Percentiles rank a stretch among this genome's conserved stretches.
Conservation (phyloP, 2,888 invertebrate species). For the Blomia tropicalis region DNA sequence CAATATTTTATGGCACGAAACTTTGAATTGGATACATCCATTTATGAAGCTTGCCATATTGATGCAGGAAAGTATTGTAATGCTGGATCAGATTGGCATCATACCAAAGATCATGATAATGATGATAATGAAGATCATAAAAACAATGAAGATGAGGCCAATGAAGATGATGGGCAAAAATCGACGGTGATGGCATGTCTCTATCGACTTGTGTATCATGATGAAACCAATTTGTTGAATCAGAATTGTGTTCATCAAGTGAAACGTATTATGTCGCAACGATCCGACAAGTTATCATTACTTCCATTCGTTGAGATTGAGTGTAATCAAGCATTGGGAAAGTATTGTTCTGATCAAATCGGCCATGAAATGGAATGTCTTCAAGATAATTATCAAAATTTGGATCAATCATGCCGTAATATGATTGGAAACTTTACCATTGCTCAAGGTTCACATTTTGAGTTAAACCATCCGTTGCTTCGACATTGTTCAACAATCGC, state of each 20-base stretch:
- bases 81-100: constrained; percentile 59
- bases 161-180: constrained; percentile 58
- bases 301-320: constrained; percentile 82
- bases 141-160: no score
- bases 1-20: constrained; percentile 93
- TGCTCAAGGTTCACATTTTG: constrained; percentile 67
- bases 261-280: constrained; percentile 73
- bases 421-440: constrained; percentile 70
- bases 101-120: constrained; percentile 44
- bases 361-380: constrained; percentile 67
- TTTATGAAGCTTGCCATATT: constrained; percentile 69
- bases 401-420: constrained; percentile 46
- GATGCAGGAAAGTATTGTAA: constrained; percentile 70
- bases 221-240: constrained; percentile 33
- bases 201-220: constrained; percentile 46
- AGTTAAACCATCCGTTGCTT: constrained; percentile 71
- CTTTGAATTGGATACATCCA: constrained; percentile 69
- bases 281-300: constrained; percentile 78
- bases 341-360: constrained; percentile 47
- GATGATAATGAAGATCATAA: no score
- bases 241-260: constrained; percentile 50
- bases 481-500: constrained; percentile 64
- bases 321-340: constrained; percentile 70
- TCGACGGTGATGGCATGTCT: constrained; percentile 77
- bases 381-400: constrained; percentile 46